Evolutionary conservation across 2,797 vertebrate species (phyloP).

Genomic region (Danio choprae): DNA sequence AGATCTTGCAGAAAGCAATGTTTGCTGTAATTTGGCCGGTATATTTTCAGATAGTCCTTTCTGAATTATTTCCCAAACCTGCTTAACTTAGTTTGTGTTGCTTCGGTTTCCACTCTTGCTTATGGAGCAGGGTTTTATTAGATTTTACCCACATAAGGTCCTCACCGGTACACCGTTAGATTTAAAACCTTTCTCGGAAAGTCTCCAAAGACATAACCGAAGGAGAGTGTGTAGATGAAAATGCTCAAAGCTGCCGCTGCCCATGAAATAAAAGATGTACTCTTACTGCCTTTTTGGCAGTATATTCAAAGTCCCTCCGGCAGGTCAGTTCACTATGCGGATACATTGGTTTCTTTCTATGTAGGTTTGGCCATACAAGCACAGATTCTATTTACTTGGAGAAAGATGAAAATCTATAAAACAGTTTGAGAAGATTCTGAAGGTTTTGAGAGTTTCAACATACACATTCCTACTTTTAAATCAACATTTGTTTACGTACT

Average conservation of each 20-base stretch:
- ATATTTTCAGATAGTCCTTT: constrained; percentile 3
- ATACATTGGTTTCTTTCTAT: constrained; percentile 3
- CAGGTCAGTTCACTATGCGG: neutral
- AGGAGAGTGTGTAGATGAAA: constrained; percentile 20
- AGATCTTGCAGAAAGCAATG: constrained; percentile 4
- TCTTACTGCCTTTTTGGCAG: constrained; percentile 3
- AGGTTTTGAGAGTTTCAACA: too few species aligned
- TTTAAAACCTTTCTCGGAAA: constrained; percentile 42
- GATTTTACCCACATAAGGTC: constrained; percentile 36
- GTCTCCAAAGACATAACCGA: constrained; percentile 14
- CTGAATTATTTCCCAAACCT: constrained; percentile 19
- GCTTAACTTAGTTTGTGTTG: neutral
- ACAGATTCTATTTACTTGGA: neutral
- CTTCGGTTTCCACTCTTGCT: constrained; percentile 41
- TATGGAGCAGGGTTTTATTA: constrained; percentile 49
- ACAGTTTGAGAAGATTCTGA: neutral
- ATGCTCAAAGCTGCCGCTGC: neutral
- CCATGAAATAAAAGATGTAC: constrained; percentile 21
- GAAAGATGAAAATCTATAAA: neutral
- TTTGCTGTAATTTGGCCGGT: neutral
- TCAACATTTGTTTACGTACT: too few species aligned
- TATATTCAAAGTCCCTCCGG: constrained; percentile 8
- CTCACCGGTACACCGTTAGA: constrained; percentile 38
- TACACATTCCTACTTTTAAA: too few species aligned
- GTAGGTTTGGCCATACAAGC: constrained; percentile 1